Evolutionary conservation across 2,797 vertebrate genomes (phyloP).

Genomic region (Propithecus perrieri): DNA sequence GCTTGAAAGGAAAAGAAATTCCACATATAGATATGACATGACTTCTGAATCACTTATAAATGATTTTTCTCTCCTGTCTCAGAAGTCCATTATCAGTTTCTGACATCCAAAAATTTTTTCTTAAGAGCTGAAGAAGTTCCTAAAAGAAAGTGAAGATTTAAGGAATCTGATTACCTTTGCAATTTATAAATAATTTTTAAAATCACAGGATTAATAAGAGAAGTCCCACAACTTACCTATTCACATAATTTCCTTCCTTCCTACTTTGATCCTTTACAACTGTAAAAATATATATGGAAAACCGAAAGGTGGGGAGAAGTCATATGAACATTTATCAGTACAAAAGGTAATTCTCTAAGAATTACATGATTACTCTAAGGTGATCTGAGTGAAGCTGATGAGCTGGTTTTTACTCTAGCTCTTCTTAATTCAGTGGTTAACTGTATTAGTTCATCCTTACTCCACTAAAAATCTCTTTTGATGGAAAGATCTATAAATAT

Average conservation of each 20-base stretch:
- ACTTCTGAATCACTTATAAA: background rate
- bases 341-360: background rate
- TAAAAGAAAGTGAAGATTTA: background rate
- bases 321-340: background rate
- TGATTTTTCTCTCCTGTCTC: slow-evolving; percentile 18
- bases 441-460: background rate
- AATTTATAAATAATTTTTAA: background rate
- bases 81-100: background rate
- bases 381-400: background rate
- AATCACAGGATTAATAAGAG: slow-evolving; percentile 25
- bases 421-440: background rate
- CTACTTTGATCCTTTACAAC: background rate
- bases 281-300: background rate
- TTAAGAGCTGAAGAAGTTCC: slow-evolving; percentile 42
- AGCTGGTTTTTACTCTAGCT: background rate
- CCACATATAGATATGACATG: background rate
- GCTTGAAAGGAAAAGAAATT: background rate
- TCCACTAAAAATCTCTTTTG: background rate
- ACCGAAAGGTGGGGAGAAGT: background rate
- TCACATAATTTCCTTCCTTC: background rate
- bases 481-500: background rate
- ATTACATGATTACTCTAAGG: background rate
- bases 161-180: background rate
- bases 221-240: background rate
- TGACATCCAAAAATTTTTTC: background rate